Base-by-base conservation (phyloP, 2,113 vertebrate genomes). In the Halichoerus grypus region DNA sequence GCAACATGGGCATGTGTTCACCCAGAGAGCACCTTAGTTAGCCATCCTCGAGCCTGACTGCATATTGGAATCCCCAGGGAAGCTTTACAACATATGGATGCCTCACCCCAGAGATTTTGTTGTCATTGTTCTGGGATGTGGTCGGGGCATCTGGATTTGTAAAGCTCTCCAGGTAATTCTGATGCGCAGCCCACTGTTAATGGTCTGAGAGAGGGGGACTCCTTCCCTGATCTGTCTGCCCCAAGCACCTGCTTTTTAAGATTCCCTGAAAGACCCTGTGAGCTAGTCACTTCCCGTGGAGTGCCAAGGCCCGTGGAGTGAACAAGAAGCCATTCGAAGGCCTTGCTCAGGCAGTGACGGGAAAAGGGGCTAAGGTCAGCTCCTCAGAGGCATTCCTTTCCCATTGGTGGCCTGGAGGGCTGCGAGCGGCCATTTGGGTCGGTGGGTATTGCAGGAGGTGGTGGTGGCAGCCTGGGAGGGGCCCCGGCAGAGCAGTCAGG, bases 251-350 rank as follows among this genome's bases (percentile, higher is more conserved):
- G 36, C 69, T 74, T 39, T 49, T 10, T 26, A 71, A 88, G 72
- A 19, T 6, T 28, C 59, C 72, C 59, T 46, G 55, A 16, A 26
- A 51, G 18, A 46, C 14, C 65, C 4, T 1, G 1, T 6, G 10
- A 16, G 21, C 31, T 42, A 3, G 21, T 24, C 55, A 49, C n/a
- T 28, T 59, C 42, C 36, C 12, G 24, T 53, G 57, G 31, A 31
- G 11, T 5, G 8, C 26, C 4, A 5, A 53, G 13, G 12, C 21
- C 90, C 11, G 8, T 46, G 46, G 46, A 10, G 33, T 33, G 21
- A 33, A 2, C 39, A 55, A 49, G 74, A n/a, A 59, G 49, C 57
- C 46, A 1, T 18, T 8, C 0, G n/a, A 1, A 21, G 39, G 7
- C 39, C 46, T 88, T 42, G 51, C 26, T 39, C 39, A 36, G 63